These are phyloP conservation scores for Ciconia nigra DNA, from an alignment of 2,797 vertebrate genomes.

Conservation along the genomic window DNA sequence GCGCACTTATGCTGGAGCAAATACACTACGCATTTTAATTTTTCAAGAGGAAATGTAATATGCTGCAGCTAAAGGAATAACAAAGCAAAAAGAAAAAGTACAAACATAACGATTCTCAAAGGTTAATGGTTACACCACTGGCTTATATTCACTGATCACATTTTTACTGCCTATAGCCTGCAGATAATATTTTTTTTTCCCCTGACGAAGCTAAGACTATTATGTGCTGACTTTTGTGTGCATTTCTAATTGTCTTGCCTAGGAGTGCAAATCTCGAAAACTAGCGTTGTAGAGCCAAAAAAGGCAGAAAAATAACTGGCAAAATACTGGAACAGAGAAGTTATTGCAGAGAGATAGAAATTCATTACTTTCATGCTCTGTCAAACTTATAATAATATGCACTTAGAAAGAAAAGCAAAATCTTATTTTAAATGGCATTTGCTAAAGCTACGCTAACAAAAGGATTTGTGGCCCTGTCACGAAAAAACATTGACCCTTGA, in stretches of 20 bases:
- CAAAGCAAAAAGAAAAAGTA: slow-evolving; percentile 31
- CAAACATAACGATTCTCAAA: background rate
- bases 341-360: slow-evolving; percentile 50
- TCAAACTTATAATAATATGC: slow-evolving; percentile 57
- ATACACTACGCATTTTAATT: background rate
- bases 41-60: background rate
- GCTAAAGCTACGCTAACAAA: slow-evolving; percentile 77
- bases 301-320: background rate
- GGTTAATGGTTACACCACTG: background rate
- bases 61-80: background rate
- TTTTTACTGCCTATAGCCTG: background rate
- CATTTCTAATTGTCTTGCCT: background rate
- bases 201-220: background rate
- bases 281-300: background rate
- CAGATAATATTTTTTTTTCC: background rate
- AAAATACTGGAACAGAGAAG: slow-evolving; percentile 22
- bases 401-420: slow-evolving; percentile 65
- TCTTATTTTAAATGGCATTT: slow-evolving; percentile 74
- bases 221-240: background rate
- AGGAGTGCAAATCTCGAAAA: background rate
- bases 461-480: slow-evolving; percentile 72
- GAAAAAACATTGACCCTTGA: slow-evolving; percentile 82
- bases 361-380: slow-evolving; percentile 53
- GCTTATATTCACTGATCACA: background rate
- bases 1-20: background rate